Conservation (phyloP, 2,797 vertebrate species). For the Pantherophis vulpinus region DNA sequence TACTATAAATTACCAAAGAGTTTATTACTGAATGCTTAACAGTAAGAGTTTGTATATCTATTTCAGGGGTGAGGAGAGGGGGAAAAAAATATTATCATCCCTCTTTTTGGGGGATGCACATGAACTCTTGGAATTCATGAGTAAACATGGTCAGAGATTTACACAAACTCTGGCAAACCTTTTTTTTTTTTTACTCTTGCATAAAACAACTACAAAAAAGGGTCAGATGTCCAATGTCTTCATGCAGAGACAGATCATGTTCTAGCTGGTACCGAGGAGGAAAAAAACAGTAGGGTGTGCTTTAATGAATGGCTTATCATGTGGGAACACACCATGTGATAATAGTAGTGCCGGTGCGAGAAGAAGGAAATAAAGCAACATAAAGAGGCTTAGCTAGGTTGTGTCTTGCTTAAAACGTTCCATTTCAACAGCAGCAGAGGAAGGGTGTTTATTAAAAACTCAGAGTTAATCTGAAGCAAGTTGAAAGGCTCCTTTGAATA, state of each 20-base stretch:
- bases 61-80: conserved; percentile 56
- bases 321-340: conserved; percentile 80
- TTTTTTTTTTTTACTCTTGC: conserved; percentile 75
- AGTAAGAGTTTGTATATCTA: conserved; percentile 76
- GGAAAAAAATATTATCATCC: conserved; percentile 65
- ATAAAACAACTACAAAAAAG: conserved; percentile 76
- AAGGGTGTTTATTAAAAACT: conserved; percentile 63
- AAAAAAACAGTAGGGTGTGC: conserved; percentile 80
- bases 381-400: conserved; percentile 67
- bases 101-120: conserved; percentile 62
- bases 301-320: conserved; percentile 87
- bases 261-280: conserved; percentile 78
- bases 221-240: conserved; percentile 79
- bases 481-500: conserved; percentile 60
- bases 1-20: conserved; percentile 75
- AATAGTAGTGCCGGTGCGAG: conserved; percentile 76
- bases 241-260: conserved; percentile 80
- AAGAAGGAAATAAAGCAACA: conserved; percentile 66
- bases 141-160: conserved; percentile 82
- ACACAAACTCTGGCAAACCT: conserved; percentile 75
- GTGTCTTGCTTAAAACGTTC: conserved; percentile 65
- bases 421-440: conserved; percentile 61
- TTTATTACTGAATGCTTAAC: conserved; percentile 76
- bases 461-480: conserved; percentile 58
- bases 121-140: conserved; percentile 76